Conservation (phyloP, 2,113 vertebrate genomes). For the Eulemur macaco region DNA sequence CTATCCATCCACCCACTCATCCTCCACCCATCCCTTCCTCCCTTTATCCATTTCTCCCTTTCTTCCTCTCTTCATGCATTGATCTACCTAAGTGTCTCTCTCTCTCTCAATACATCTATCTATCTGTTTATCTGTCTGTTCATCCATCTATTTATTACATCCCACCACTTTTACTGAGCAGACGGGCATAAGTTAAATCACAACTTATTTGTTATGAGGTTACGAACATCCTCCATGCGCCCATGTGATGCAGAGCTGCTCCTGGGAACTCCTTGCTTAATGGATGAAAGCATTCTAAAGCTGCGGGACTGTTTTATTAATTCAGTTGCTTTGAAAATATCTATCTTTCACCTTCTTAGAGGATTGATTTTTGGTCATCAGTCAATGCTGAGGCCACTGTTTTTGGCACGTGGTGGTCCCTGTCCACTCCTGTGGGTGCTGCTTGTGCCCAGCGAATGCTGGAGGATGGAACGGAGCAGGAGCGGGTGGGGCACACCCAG, state of each 20-base stretch:
- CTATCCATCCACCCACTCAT: background rate
- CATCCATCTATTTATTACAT: too few relatives aligned
- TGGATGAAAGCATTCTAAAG: too few relatives aligned
- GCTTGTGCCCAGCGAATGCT: fast-evolving
- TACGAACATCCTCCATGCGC: fast-evolving
- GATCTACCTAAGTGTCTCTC: background rate
- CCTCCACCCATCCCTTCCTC: background rate
- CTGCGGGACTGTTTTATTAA: fast-evolving
- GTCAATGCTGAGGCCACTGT: fast-evolving
- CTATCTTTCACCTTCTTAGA: background rate
- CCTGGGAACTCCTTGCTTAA: background rate
- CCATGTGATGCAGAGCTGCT: background rate
- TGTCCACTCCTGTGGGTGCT: fast-evolving
- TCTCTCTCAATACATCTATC: background rate
- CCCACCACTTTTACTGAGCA: background rate
- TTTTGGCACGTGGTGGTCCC: background rate
- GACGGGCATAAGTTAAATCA: background rate
- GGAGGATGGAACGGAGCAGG: too few relatives aligned
- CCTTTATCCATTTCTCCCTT: background rate
- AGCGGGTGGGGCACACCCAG: fast-evolving
- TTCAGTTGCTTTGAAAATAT: background rate
- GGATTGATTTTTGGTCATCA: background rate
- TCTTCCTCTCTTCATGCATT: too few relatives aligned
- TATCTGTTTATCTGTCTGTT: background rate
- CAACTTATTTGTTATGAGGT: background rate